Base-by-base conservation (phyloP, 2,113 vertebrate genomes). In the Trichechus manatus region DNA sequence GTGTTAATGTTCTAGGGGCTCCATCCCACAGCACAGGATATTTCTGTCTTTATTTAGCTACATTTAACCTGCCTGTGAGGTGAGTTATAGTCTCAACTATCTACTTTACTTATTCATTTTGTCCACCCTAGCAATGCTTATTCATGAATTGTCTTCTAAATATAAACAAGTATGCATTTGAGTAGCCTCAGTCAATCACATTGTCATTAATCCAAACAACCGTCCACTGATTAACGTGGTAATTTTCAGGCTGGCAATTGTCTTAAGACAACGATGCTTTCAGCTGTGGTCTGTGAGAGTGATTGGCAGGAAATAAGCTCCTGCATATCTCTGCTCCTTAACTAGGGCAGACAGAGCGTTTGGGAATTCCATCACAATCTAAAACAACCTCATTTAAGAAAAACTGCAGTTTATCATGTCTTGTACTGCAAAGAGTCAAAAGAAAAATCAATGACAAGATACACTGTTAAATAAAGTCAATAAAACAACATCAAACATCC, bases 371-470 rank as follows among this genome's bases (percentile, higher is more conserved):
- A 84, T 89, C 39, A 66, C 29, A 33, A 61, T 77, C 59, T 94
- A 53, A 33, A 80, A 78, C 17, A 47, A 97, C 72, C 56, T 85
- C n/a, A 25, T 96, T 94, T 89, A 86, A 93, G 44, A 97, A 84
- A 94, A 92, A 77, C 83, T 94, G 27, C 66, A 97, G 74, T 56
- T 97, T 92, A 85, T 85, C n/a, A 25, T 70, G 9, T 88, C 59
- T 86, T 31, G 0, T 70, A 84, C 39, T 92, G 13, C 10, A 91
- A 80, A 83, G 15, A 91, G 23, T 42, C 31, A 70, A 53, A 74
- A 81, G 27, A 87, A 74, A 80, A 96, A 98, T 94, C 94, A 93
- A 82, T 91, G 95, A 44, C 78, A 91, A 98, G 91, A 93, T 87
- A 89, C 0, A 33, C 7, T 75, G 66, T 92, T 97, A 96, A 94